Conservation (phyloP, 2,113 vertebrate species). For the Lutjanus erythropterus region DNA sequence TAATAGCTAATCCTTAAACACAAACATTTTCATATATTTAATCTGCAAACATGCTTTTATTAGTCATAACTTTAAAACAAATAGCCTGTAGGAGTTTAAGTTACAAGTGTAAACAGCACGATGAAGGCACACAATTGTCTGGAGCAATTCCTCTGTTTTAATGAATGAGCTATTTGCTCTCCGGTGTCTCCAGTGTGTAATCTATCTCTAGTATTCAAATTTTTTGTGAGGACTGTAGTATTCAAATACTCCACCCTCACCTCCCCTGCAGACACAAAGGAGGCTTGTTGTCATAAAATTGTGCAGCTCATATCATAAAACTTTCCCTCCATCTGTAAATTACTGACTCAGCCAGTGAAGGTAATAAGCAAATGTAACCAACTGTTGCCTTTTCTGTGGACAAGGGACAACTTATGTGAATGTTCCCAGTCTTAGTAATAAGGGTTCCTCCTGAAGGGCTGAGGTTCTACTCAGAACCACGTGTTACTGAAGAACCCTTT, state of each 20-base stretch:
- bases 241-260: slow-evolving; percentile 46
- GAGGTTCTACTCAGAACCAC: too few relatives aligned
- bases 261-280: slow-evolving; percentile 36
- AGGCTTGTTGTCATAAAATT: slow-evolving; percentile 51
- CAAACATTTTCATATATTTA: slow-evolving; percentile 12
- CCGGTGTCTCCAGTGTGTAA: slow-evolving; percentile 19
- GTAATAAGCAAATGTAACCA: slow-evolving; percentile 76
- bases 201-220: slow-evolving; percentile 74
- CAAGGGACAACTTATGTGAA: not conserved
- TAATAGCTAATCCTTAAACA: not conserved
- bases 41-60: slow-evolving; percentile 37
- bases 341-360: slow-evolving; percentile 30
- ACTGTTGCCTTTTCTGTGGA: slow-evolving; percentile 62
- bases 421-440: too few relatives aligned
- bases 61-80: slow-evolving; percentile 9
- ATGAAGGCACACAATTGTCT: slow-evolving; percentile 3
- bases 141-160: slow-evolving; percentile 13
- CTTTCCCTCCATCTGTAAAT: slow-evolving; percentile 41
- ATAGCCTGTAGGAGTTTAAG: slow-evolving; percentile 33
- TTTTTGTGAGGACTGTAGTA: slow-evolving; percentile 44
- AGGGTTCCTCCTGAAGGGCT: too few relatives aligned
- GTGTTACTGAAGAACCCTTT: too few relatives aligned
- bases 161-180: slow-evolving; percentile 48
- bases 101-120: slow-evolving; percentile 29
- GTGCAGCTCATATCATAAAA: slow-evolving; percentile 40